A percentile compares a stretch with the other conserved stretches of the same genome.
phyloP scores from a whole-genome alignment of 2,113 vertebrate species.

The Nothocercus julius region DNA sequence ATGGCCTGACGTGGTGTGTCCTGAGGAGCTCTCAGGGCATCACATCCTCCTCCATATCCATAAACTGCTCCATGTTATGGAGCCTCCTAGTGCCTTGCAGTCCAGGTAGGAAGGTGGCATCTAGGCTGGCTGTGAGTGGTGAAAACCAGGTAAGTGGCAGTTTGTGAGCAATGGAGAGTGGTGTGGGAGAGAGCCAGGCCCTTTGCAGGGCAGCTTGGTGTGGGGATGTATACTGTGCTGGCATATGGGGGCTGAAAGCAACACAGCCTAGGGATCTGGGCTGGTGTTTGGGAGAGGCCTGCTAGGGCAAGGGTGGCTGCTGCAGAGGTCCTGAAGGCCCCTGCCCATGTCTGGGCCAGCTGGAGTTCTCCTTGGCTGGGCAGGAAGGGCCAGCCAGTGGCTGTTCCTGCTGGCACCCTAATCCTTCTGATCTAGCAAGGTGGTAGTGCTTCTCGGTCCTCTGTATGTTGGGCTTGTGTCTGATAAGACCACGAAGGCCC shows the following conservation, averaged over 20 bases:
- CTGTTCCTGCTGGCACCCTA: background rate
- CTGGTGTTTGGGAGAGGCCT: background rate
- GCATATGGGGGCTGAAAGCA: background rate
- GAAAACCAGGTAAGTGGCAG: background rate
- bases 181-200: background rate
- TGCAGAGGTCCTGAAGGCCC: background rate
- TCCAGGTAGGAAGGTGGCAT: background rate
- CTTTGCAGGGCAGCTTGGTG: background rate
- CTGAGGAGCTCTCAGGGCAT: background rate
- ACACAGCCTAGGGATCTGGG: rapidly evolving
- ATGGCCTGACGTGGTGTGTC: too few relatives aligned
- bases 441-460: background rate
- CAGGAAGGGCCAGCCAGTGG: rapidly evolving
- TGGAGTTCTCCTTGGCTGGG: rapidly evolving
- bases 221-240: rapidly evolving
- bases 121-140: background rate
- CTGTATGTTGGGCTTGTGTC: rapidly evolving
- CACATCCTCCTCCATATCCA: background rate
- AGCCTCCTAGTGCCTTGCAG: background rate
- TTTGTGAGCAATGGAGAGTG: background rate
- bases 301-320: rapidly evolving
- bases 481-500: rapidly evolving
- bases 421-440: rapidly evolving
- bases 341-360: background rate
- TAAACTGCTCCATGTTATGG: slow-evolving; percentile 24